Evolutionary conservation across 2,888 invertebrate genomes (phyloP).

Genomic region (Chrysolina oricalcia): DNA sequence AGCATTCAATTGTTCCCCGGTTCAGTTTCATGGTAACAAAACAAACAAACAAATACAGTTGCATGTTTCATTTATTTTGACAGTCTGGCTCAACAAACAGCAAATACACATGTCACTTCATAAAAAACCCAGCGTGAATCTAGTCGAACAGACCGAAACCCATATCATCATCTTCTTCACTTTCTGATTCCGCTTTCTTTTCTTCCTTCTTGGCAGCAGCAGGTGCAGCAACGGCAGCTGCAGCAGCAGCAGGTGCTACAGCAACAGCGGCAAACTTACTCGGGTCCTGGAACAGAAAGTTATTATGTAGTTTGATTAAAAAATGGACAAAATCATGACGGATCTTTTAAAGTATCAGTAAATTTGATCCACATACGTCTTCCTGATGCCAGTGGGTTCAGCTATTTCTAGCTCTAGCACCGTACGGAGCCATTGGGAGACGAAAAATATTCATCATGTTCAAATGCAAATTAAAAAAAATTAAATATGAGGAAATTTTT

Average conservation of each 20-base stretch:
- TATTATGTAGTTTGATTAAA: not conserved
- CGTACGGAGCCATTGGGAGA: slow-evolving; percentile 40
- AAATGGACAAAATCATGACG: not conserved
- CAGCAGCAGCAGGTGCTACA: slow-evolving; percentile 78
- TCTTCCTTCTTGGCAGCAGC: slow-evolving; percentile 84
- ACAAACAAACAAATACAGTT: slow-evolving; percentile 10
- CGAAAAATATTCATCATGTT: slow-evolving; percentile 55
- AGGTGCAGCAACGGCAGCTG: slow-evolving; percentile 77
- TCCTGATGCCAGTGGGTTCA: slow-evolving; percentile 69
- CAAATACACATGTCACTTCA: slow-evolving; percentile 51
- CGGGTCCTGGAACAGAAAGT: slow-evolving; percentile 81
- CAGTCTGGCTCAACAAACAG: slow-evolving; percentile 64
- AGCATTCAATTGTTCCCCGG: no score
- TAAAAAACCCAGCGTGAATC: slow-evolving; percentile 39
- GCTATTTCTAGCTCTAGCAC: slow-evolving; percentile 71
- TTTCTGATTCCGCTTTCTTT: slow-evolving; percentile 86
- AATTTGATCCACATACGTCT: slow-evolving; percentile 60
- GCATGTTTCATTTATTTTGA: slow-evolving; percentile 54
- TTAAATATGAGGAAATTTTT: no score
- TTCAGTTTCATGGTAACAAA: no score
- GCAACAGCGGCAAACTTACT: slow-evolving; percentile 85
- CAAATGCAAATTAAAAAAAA: not conserved
- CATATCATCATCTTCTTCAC: slow-evolving; percentile 97
- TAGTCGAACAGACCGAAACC: slow-evolving; percentile 97
- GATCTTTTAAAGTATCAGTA: slow-evolving; percentile 55